Evolutionary conservation across 1,140 invertebrate species (phyloP).

Genomic region (Doryteuthis pealeii): DNA sequence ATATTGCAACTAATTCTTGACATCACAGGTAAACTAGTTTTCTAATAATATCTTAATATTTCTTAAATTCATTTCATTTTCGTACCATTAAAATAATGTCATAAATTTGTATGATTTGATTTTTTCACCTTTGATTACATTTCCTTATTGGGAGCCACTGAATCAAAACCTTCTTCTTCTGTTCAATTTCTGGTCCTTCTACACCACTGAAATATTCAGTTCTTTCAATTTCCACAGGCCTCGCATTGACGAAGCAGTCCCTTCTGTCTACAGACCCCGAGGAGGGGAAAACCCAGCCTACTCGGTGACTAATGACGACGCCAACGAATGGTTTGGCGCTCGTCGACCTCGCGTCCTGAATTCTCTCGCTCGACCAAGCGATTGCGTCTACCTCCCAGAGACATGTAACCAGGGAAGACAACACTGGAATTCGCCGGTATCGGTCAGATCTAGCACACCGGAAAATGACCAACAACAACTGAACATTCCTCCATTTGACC

Average conservation of each 20-base stretch:
- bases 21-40: no score
- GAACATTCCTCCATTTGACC: background rate
- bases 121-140: no score
- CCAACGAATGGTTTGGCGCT: background rate
- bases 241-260: background rate
- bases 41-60: no score
- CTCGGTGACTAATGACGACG: background rate
- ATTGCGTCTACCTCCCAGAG: background rate
- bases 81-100: no score
- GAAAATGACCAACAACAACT: background rate
- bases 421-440: background rate
- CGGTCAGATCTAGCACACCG: background rate
- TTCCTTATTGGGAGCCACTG: no score
- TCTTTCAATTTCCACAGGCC: background rate
- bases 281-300: background rate
- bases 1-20: no score
- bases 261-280: background rate
- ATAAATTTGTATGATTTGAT: no score
- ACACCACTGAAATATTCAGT: background rate
- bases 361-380: background rate
- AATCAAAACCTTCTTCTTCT: no score
- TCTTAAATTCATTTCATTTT: no score
- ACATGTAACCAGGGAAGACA: background rate
- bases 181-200: background rate
- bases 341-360: background rate